phyloP scores from a whole-genome alignment of 2,113 vertebrate species.

The Thomomys bottae region DNA sequence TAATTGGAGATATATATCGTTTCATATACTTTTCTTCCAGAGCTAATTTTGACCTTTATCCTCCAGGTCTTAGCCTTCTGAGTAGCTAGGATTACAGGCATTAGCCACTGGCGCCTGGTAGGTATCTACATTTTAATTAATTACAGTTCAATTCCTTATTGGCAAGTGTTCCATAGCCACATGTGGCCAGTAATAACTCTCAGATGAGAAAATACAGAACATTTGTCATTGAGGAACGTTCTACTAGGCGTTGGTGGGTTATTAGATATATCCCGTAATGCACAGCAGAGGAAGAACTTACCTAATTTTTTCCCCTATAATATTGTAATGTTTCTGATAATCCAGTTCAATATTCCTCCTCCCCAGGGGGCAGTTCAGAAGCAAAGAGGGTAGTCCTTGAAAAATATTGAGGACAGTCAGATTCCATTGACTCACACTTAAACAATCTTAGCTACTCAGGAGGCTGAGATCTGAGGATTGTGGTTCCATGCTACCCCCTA shows the following conservation, averaged over 20 bases:
- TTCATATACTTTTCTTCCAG: too few relatives aligned
- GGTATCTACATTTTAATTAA: neutral
- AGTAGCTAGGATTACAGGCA: too few relatives aligned
- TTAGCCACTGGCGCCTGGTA: neutral
- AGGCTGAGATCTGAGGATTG: too few relatives aligned
- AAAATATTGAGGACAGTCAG: neutral
- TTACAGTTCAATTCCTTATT: neutral
- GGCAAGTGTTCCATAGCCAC: neutral
- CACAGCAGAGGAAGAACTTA: neutral
- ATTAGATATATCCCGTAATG: neutral
- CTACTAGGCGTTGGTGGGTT: neutral
- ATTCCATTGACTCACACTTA: too few relatives aligned
- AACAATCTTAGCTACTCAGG: too few relatives aligned
- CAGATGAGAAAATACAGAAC: neutral
- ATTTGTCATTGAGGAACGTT: neutral
- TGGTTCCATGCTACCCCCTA: too few relatives aligned
- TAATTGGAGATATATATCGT: too few relatives aligned
- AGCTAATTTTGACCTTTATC: too few relatives aligned
- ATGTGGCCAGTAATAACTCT: neutral
- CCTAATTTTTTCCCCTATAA: neutral
- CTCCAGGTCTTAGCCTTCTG: too few relatives aligned
- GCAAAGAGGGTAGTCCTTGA: neutral
- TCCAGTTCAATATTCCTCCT: neutral
- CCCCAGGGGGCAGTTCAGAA: neutral
- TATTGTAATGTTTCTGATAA: neutral